Evolutionary conservation across 35 echinoderm and acorn worm genomes (phyloP).

Genomic region (Patiria miniata): DNA sequence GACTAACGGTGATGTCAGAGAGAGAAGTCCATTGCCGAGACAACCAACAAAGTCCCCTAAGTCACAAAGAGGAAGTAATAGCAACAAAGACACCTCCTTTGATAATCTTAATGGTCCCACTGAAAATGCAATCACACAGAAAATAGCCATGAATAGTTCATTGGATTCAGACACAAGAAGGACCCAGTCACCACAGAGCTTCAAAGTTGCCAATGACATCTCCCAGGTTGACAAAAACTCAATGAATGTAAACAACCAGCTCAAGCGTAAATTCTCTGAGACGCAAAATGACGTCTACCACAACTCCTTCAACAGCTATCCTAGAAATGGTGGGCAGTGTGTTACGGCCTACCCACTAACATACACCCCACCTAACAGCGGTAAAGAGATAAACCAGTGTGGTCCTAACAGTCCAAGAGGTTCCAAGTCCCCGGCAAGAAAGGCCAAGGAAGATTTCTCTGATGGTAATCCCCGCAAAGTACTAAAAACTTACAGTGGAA

Average conservation of each 20-base stretch:
- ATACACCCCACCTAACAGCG: neutral
- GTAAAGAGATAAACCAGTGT: neutral
- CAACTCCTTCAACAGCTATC: neutral
- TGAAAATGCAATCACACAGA: neutral
- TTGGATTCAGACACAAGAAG: neutral
- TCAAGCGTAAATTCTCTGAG: conserved; percentile 13
- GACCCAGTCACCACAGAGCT: neutral
- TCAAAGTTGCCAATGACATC: neutral
- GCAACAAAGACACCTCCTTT: neutral
- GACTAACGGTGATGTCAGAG: neutral
- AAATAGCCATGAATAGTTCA: neutral
- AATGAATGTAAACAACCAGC: conserved; percentile 9
- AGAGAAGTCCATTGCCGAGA: neutral
- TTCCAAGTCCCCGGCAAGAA: conserved; percentile 2
- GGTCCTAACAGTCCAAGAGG: conserved; percentile 25
- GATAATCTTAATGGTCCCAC: neutral
- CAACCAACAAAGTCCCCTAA: neutral
- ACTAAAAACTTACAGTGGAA: neutral
- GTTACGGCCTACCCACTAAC: neutral
- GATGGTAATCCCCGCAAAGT: neutral
- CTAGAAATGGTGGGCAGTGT: conserved; percentile 3
- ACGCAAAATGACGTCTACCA: neutral
- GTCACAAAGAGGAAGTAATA: neutral
- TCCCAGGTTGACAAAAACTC: neutral
- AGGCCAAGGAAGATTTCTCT: neutral